A percentile compares a stretch with the other conserved stretches of the same genome.
Evolutionary conservation across 2,888 invertebrate species (phyloP).

Genomic region (Nomada flava): DNA sequence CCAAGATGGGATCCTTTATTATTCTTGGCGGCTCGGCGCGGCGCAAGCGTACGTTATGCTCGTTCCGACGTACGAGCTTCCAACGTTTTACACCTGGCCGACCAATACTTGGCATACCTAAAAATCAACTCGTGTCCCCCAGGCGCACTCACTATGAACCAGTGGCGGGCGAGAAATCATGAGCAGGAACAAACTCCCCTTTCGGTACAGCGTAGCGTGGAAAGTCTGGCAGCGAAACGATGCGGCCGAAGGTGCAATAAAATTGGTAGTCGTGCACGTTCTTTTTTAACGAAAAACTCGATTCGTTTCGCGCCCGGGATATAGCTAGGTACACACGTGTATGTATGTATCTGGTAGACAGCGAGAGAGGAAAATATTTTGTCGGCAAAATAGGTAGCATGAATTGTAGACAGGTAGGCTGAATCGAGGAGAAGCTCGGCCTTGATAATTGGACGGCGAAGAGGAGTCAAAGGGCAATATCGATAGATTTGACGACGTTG

Average conservation of each 20-base stretch:
- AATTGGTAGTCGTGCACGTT: constrained; percentile 4
- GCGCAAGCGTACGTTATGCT: neutral
- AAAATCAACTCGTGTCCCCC: constrained; percentile 58
- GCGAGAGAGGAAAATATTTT: no score
- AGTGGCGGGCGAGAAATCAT: constrained; percentile 34
- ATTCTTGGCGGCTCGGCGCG: neutral
- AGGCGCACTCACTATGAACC: neutral
- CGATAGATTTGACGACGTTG: constrained; percentile 51
- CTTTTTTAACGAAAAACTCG: neutral
- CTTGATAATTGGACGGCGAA: constrained; percentile 2
- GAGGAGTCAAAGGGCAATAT: constrained; percentile 29
- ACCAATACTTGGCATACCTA: constrained; percentile 1
- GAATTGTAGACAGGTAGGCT: no score
- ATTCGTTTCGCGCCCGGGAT: neutral
- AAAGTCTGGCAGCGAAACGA: neutral
- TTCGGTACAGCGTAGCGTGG: neutral
- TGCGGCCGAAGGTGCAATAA: neutral
- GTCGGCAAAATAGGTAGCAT: no score
- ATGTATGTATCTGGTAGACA: no score
- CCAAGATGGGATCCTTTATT: neutral
- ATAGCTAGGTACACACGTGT: no score
- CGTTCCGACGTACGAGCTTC: neutral
- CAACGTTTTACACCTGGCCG: constrained; percentile 14
- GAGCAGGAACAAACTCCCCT: constrained; percentile 10
- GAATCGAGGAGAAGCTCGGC: no score